phyloP scores from a whole-genome alignment of 2,888 invertebrate species.

The Lasioglossum malachurum region DNA sequence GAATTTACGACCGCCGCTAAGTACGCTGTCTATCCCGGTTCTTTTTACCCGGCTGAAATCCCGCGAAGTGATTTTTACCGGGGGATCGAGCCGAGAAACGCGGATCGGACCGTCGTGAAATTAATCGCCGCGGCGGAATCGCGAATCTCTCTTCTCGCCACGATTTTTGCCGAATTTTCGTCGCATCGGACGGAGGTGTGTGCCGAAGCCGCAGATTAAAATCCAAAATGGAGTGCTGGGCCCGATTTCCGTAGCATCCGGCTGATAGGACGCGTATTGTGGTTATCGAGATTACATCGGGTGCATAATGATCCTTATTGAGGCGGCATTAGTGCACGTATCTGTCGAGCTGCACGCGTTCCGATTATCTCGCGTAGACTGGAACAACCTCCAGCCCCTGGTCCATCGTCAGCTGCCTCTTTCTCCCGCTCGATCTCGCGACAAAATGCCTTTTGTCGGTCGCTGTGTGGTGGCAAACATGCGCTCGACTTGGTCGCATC shows the following conservation, averaged over 20 bases:
- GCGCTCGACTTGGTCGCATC: constrained; percentile 55
- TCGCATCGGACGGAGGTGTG: not conserved
- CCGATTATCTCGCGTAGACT: constrained; percentile 63
- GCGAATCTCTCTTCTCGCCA: not conserved
- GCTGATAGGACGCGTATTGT: constrained; percentile 12
- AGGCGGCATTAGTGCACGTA: constrained; percentile 63
- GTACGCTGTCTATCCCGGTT: constrained; percentile 17
- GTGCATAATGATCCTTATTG: constrained; percentile 65
- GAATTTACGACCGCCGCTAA: constrained; percentile 55
- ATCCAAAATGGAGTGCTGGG: not conserved
- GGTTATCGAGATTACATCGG: constrained; percentile 50
- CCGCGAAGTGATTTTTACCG: constrained; percentile 42
- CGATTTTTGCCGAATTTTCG: not conserved
- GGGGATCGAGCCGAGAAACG: constrained; percentile 13
- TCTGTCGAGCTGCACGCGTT: constrained; percentile 68
- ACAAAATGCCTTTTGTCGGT: constrained; percentile 70
- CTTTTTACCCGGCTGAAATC: constrained; percentile 33
- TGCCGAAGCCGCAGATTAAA: not conserved
- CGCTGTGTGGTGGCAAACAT: constrained; percentile 53
- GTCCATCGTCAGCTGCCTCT: constrained; percentile 7
- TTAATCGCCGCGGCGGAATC: constrained; percentile 33
- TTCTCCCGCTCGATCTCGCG: constrained; percentile 28
- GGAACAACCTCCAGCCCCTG: constrained; percentile 21
- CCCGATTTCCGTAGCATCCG: constrained; percentile 7
- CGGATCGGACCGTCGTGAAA: constrained; percentile 26